Evolutionary conservation across 2,113 vertebrate species (phyloP).

Genomic region (Chaenocephalus aceratus): DNA sequence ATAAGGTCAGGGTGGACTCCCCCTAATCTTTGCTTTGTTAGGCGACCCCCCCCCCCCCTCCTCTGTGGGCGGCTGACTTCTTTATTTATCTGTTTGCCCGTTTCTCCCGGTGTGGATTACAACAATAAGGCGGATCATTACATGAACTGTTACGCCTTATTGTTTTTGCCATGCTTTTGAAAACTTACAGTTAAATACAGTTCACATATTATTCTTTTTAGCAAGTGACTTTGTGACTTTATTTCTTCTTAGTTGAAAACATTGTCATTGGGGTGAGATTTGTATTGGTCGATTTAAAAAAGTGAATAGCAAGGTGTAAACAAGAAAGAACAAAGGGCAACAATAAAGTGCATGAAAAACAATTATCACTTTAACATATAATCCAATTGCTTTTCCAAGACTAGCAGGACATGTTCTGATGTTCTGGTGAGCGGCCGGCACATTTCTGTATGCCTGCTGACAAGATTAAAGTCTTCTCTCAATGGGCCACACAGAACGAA

Average conservation of each 20-base stretch:
- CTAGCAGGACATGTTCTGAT: constrained; percentile 26
- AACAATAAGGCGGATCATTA: constrained; percentile 18
- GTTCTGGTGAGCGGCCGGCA: constrained; percentile 26
- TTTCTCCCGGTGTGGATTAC: constrained; percentile 41
- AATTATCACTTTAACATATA: constrained; percentile 23
- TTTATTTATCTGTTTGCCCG: constrained; percentile 43
- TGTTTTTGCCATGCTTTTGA: not conserved
- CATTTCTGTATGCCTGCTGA: constrained; percentile 43
- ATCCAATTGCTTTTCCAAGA: constrained; percentile 17
- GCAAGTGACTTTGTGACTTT: not conserved
- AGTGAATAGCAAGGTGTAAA: no score
- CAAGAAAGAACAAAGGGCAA: not conserved
- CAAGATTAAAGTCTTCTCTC: constrained; percentile 62
- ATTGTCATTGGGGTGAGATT: not conserved
- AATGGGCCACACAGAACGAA: constrained; percentile 19
- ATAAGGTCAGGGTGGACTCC: constrained; percentile 64
- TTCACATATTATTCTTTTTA: not conserved
- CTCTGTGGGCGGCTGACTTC: constrained; percentile 37
- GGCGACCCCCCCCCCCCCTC: constrained; percentile 48
- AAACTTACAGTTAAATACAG: not conserved
- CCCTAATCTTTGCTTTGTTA: constrained; percentile 79
- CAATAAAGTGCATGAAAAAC: constrained; percentile 20
- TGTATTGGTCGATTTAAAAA: not conserved
- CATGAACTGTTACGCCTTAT: not conserved
- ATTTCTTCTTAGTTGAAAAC: not conserved